Conservation (phyloP, 2,113 vertebrate genomes). For the Coptodon rendalli region DNA sequence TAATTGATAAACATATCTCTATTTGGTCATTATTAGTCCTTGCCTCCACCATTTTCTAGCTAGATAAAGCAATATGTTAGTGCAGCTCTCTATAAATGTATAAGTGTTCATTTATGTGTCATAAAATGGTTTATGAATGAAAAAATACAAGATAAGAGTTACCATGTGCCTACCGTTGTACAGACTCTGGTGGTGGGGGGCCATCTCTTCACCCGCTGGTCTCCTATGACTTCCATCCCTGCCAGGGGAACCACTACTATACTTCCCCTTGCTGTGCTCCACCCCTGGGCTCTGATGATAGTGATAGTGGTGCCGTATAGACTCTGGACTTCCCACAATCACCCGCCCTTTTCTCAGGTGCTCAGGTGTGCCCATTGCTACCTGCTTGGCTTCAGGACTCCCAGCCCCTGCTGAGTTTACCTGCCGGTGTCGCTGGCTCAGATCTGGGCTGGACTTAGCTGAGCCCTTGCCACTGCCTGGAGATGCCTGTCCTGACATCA, state of each 20-base stretch:
- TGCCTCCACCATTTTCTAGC: not conserved
- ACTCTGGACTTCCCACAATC: conserved; percentile 82
- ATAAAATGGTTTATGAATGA: not conserved
- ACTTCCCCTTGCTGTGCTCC: conserved; percentile 78
- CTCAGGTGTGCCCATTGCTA: conserved; percentile 76
- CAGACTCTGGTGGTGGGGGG: conserved; percentile 80
- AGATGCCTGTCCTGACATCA: conserved; percentile 45
- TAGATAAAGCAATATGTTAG: not conserved
- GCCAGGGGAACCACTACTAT: conserved; percentile 61
- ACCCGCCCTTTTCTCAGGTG: conserved; percentile 80
- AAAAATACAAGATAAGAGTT: conserved; percentile 4
- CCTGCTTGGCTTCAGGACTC: conserved; percentile 81
- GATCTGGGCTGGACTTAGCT: conserved; percentile 78
- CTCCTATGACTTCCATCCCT: conserved; percentile 82
- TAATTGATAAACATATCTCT: not conserved
- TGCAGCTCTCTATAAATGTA: not conserved
- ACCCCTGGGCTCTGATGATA: conserved; percentile 73
- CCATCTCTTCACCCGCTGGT: conserved; percentile 75
- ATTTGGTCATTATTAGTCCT: not conserved
- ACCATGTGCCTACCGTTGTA: conserved; percentile 85
- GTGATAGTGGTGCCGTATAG: conserved; percentile 81
- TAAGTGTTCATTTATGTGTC: not conserved
- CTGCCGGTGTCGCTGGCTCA: conserved; percentile 79
- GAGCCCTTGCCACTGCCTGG: conserved; percentile 72
- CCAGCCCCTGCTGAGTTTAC: conserved; percentile 38